Percentiles rank a stretch among this genome's conserved stretches.
These are phyloP conservation scores for Cyaniris semiargus DNA, from an alignment of 2,888 invertebrate species.

Conservation along the genomic window DNA sequence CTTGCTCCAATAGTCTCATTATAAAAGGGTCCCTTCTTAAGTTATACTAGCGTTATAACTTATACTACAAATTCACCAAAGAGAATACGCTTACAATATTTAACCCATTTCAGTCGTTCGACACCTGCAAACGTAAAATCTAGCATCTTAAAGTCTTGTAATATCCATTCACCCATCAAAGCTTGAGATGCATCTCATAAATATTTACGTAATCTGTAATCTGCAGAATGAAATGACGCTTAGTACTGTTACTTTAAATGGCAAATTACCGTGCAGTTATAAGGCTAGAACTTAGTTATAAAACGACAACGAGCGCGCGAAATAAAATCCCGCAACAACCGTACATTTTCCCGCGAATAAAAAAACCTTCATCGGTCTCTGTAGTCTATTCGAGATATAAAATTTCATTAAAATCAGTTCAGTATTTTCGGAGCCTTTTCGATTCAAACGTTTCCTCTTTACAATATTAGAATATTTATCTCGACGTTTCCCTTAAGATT, in stretches of 20 bases:
- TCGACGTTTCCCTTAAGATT: constrained; percentile 60
- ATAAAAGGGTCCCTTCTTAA: too few relatives aligned
- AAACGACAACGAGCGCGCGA: neutral
- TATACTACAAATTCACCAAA: neutral
- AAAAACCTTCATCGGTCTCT: neutral
- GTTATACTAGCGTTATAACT: too few relatives aligned
- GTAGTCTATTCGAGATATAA: neutral
- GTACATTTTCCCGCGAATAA: neutral
- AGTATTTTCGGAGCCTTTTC: neutral
- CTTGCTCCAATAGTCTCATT: too few relatives aligned
- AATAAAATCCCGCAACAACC: neutral
- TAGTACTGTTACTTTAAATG: constrained; percentile 1
- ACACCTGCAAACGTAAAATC: neutral
- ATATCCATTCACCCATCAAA: constrained; percentile 10
- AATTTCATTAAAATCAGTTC: neutral
- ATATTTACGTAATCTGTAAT: constrained; percentile 8
- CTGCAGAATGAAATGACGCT: constrained; percentile 5
- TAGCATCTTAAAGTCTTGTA: neutral
- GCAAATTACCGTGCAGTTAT: neutral
- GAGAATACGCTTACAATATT: neutral
- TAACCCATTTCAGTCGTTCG: neutral
- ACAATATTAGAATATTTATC: neutral
- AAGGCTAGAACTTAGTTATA: neutral
- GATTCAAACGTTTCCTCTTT: neutral
- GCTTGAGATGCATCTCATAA: neutral